Evolutionary conservation across 2,113 vertebrate species (phyloP).

Genomic region (Pangasianodon gigas): DNA sequence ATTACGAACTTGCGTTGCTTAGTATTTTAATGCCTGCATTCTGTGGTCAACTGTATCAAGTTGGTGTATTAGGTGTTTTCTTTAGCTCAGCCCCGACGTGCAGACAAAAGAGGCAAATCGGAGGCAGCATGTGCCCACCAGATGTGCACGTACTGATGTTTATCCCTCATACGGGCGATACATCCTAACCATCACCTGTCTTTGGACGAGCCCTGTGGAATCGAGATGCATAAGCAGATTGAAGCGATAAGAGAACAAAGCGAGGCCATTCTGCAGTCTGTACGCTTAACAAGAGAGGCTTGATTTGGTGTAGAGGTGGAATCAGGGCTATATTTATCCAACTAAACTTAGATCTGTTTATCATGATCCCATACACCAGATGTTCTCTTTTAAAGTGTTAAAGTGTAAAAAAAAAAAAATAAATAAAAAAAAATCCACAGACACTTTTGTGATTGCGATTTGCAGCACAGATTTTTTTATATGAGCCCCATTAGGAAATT

Average conservation of each 20-base stretch:
- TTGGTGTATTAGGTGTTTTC: not conserved
- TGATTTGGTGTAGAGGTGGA: slow-evolving; percentile 32
- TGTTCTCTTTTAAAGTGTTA: not conserved
- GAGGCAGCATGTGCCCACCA: slow-evolving; percentile 55
- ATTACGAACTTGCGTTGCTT: not conserved
- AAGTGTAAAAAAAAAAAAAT: not conserved
- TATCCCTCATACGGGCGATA: slow-evolving; percentile 16
- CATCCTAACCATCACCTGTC: slow-evolving; percentile 42
- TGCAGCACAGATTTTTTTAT: not conserved
- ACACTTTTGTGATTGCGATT: not conserved
- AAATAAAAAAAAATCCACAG: not conserved
- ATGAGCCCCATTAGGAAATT: not conserved
- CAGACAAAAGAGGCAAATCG: slow-evolving; percentile 8
- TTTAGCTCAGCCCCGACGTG: not conserved
- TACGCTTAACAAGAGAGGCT: slow-evolving; percentile 24
- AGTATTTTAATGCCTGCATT: slow-evolving; percentile 27
- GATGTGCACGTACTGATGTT: slow-evolving; percentile 53
- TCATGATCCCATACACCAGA: not conserved
- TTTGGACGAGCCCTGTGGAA: slow-evolving; percentile 8
- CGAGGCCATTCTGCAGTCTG: not conserved
- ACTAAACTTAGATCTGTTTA: not conserved
- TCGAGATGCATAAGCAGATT: not conserved
- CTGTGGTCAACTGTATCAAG: slow-evolving; percentile 21
- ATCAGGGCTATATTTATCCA: not conserved
- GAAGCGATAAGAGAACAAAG: slow-evolving; percentile 42